A percentile compares a stretch with the other conserved stretches of the same genome.
Evolutionary conservation across 2,888 invertebrate genomes (phyloP).

Genomic region (Apeira syringaria): DNA sequence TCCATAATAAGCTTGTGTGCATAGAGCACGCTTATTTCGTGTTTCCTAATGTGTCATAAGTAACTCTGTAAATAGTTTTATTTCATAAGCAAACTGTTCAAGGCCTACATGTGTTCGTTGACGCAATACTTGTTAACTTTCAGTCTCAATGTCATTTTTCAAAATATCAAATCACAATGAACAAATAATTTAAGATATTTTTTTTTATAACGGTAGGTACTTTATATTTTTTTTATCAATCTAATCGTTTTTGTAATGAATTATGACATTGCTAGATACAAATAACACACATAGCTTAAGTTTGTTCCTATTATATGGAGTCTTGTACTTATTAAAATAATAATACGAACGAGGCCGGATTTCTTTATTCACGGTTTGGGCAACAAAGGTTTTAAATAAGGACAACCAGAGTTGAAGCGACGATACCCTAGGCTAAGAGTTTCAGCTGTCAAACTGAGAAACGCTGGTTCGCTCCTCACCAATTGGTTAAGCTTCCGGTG

Average conservation of each 20-base stretch:
- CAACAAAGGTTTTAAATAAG: too few relatives aligned
- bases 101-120: slow-evolving; percentile 48
- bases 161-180: too few relatives aligned
- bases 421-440: too few relatives aligned
- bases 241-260: not conserved
- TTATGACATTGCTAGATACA: slow-evolving; percentile 8
- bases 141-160: slow-evolving; percentile 31
- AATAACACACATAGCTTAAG: slow-evolving; percentile 4
- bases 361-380: too few relatives aligned
- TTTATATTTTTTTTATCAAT: too few relatives aligned
- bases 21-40: slow-evolving; percentile 45
- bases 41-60: slow-evolving; percentile 44
- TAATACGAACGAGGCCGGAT: too few relatives aligned
- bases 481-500: too few relatives aligned
- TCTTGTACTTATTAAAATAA: slow-evolving; percentile 8
- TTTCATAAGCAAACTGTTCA: slow-evolving; percentile 39
- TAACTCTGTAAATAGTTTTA: slow-evolving; percentile 40
- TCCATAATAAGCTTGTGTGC: slow-evolving; percentile 52
- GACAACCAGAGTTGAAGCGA: too few relatives aligned
- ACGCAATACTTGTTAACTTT: slow-evolving; percentile 10
- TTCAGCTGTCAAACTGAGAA: too few relatives aligned
- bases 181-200: too few relatives aligned
- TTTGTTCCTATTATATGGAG: slow-evolving; percentile 2
- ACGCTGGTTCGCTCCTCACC: too few relatives aligned
- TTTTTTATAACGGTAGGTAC: too few relatives aligned